Base-by-base conservation (phyloP, 2,888 invertebrate genomes). In the Choristoneura rosaceana region DNA sequence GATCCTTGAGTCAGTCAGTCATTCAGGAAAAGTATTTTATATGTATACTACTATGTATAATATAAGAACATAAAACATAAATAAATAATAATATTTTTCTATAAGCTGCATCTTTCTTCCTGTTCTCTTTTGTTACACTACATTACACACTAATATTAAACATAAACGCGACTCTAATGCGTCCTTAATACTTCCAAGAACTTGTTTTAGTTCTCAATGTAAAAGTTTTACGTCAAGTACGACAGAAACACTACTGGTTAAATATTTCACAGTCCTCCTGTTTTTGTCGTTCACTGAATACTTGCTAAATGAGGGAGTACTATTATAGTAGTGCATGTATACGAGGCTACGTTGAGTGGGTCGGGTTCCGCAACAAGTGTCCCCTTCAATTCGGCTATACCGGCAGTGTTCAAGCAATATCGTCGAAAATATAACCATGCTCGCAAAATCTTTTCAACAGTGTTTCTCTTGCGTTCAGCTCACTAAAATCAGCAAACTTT, bases 321-420 rank as follows among this genome's bases (percentile, higher is more conserved):
- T 25, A 33, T 50, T 50, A 34, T 12, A 10, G n/a, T 15, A 9
- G 15, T 8, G 52, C 17, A n/a, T 33, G n/a, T 34, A 43, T 70
- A 38, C 67, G 63, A 9, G 59, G 52, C 71, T 61, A 58, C 61
- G 62, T 43, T 38, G 67, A 71, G 71, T 73, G 63, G 67, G 41
- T 58, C 38, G 66, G 55, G 3, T 43, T 61, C 47, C 62, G 71
- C 73, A 73, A 73, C 73, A 73, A 73, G 73, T 73, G 68, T 59
- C 73, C 73, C 64, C 69, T 73, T 68, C 38, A 59, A 62, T n/a
- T n/a, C n/a, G 67, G 45, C 52, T 61, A 66, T 55, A 55, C 58
- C 25, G 41, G 33, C 59, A 52, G 41, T 67, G 52, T 45, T 67
- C 14, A n/a, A 15, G 55, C 14, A 50, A 55, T 63, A 73, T 69